Base-by-base conservation (phyloP, 2,888 invertebrate genomes). In the Eupithecia subfuscata region DNA sequence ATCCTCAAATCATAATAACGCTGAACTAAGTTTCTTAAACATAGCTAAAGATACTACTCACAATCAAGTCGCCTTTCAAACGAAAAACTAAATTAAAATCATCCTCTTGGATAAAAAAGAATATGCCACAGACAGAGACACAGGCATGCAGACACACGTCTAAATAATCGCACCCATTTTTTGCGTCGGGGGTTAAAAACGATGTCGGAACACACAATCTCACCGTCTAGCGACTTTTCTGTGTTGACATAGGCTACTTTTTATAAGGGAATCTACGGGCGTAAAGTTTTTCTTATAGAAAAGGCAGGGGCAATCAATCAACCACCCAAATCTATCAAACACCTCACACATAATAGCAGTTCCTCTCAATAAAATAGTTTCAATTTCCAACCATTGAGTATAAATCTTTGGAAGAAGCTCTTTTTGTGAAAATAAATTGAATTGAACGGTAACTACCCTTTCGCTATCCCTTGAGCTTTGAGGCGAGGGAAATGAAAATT, bases 401-500 rank as follows among this genome's bases (percentile, higher is more conserved):
- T 14, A 68, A 43, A 68, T 43, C 67, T 65, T 52, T 5, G 3
- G 8, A 25, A 60, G 34, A 16, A 34, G 67, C 34, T n/a, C 67
- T 40, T 40, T 67, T 40, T 40, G 68, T 43, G 43, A 30, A 34
- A 52, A 52, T 30, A 60, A 69, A 69, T 69, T 69, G 30, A 69
- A 69, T 69, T 69, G 48, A 48, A 52, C 37, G 60, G 60, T 60
- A 37, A 71, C 12, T 45, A 67, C 12, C 68, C 68, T 40, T 68
- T 68, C 18, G 16, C 22, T 37, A 34, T 67, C 67, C 72, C 72
- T 18, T 12, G 67, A 56, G 72, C 52, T 37, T 52, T 48, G 60
- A 25, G 30, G 37, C 48, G 25, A 25, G 71, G 67, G 69, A 74
- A 69, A 52, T 71, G 65, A 60, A 56, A 65, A 65, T 73, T 43